Base-by-base conservation (phyloP, 2,113 vertebrate genomes). In the Forbesichthys agassizii region DNA sequence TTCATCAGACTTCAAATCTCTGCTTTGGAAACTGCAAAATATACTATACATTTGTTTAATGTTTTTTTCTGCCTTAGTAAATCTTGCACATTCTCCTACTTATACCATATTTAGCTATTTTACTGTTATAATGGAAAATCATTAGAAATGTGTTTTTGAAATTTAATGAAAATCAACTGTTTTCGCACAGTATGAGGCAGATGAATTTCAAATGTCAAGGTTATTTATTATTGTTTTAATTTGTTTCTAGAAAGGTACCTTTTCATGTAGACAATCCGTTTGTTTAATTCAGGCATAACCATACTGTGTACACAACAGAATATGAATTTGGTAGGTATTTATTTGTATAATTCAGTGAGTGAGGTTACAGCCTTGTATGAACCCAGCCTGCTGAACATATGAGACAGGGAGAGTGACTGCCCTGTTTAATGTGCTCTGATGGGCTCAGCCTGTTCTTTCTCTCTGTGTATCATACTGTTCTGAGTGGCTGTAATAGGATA, bases 401-500 rank as follows among this genome's bases (percentile, higher is more conserved):
- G 59, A 73, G 62, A 61, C 72, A 74, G 58, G 33, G 46, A 16
- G 55, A 74, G 78, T 56, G 71, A 79, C 75, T 64, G 72, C 55
- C 79, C 64, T 62, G 75, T 90, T 88, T 91, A 87, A 91, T 90
- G 86, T 86, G 73, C 81, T 88, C 80, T 88, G 83, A 88, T 84
- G 74, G 84, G 76, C 74, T 80, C 79, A 66, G 68, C 48, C 78
- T 89, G 75, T 77, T 88, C 80, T 86, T 82, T 86, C 88, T 84
- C 53, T 48, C 79, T 69, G 71, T 73, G 76, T 81, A 86, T 88
- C 85, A 75, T 62, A 66, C 68, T 57, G 58, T 74, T 86, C 69
- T 73, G 86, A 88, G 85, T 85, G 79, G 76, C 76, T 78, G 74
- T 90, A 91, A 91, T 88, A 83, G 84, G 78, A 89, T 88, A 88